Evolutionary conservation across 2,113 vertebrate genomes (phyloP), one percentile per base, ranked within the genome.

Genomic region (Numenius arquata): DNA sequence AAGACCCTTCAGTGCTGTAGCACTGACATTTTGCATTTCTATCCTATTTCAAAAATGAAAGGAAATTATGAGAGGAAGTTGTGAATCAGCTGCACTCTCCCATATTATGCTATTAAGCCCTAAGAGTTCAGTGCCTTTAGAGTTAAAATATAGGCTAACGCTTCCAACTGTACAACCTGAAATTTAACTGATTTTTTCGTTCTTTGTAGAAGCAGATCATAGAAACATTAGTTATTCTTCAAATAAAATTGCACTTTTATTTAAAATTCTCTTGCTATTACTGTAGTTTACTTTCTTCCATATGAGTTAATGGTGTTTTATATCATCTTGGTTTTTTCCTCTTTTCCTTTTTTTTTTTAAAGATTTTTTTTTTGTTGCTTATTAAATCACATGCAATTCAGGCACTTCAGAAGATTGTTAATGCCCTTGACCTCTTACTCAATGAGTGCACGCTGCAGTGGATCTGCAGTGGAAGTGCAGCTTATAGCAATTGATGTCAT

Each of bases 251-350:
- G 3, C 8, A 25, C 34, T 75, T 88, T 80, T 26, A 59, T 83
- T 90, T 66, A 48, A 86, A 92, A 77, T 56, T 50, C 1, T 81
- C 32, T 50, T 81, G 11, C 6, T 89, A 8, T 45, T 83, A 6
- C 12, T 48, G 5, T 68, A 9, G 9, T 55, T 85, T 89, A 15
- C 19, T 67, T 53, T 8, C 10, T 85, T 72, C 25, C 5, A 2
- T 59, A 26, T 59, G 25, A 86, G 5, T 63, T 67, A 74, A 67
- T 40, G 4, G 4, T 79, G 8, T 2, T 73, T 83, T 55, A 25
- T 15, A 67, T 72, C 1, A 50, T 22, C 27, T 62, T 43, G 7
- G 0, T 0, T 2, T 67, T 36, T 58, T 68, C 0, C 1, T 2
- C 63, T 34, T 67, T 68, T 1, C 1, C 1, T 43, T 30, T n/a